Evolutionary conservation across 2,113 vertebrate genomes (phyloP), one percentile per base, ranked within the genome.

Genomic region (Telmatochromis sp.): DNA sequence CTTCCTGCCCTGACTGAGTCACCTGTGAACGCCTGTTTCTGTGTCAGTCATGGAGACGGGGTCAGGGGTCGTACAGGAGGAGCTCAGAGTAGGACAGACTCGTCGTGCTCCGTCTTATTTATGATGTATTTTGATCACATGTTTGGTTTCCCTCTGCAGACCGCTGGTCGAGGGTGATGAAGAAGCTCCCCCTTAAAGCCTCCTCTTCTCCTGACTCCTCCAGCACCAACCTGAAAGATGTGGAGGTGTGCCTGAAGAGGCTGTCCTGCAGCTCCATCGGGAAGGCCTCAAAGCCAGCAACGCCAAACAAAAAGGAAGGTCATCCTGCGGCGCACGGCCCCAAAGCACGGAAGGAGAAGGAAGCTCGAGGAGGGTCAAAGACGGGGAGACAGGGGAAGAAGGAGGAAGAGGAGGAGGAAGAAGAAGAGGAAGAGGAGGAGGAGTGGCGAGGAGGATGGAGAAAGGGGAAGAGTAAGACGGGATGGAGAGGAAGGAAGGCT

Each of bases 81-180:
- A 65, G 60, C 60, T 65, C 60, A 37, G 19, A 37, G 60, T n/a
- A 65, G 60, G 31, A 1, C 57, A 37, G 10, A 3, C 33, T 37
- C 0, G 58, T 0, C 1, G 3, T 68, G 19, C 33, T 8, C 19
- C 0, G 3, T 40, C 35, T 71, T 71, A 40, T 71, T 42, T 71
- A 7, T n/a, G 5, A 7, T 35, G 68, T 37, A 14, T 21, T 31
- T 26, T 47, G 63, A 19, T 23, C 7, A 7, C 17, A 2, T 53
- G 12, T 37, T 2, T 55, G 75, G 12, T 15, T 83, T 42, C 47
- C 7, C 13, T 35, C 10, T 80, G 45, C 73, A 78, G 73, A n/a
- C 42, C 1, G 23, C 19, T 60, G n/a, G 5, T 83, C 71, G 3
- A 81, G 31, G 19, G 63, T 4, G 45, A 83, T 60, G 81, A 86